Conservation (phyloP, 2,113 vertebrate species). For the Macroglossus sobrinus region DNA sequence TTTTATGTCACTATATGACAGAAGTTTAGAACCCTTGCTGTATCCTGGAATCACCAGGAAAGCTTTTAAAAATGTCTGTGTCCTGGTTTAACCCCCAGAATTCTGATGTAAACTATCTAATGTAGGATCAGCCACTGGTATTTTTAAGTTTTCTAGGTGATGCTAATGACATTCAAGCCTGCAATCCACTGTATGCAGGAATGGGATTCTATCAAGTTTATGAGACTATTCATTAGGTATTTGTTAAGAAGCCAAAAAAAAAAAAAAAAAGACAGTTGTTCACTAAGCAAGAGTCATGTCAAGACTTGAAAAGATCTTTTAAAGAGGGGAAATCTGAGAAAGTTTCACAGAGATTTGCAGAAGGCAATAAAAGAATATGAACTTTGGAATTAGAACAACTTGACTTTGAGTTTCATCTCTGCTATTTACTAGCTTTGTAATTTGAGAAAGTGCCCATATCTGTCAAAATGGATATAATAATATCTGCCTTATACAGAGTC, state of each 20-base stretch:
- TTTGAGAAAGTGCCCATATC: neutral
- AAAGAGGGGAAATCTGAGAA: neutral
- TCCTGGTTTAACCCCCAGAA: neutral
- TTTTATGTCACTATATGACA: neutral
- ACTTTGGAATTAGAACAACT: neutral
- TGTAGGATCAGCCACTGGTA: neutral
- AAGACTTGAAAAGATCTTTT: slow-evolving; percentile 30
- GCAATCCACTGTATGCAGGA: neutral
- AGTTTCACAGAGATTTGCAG: neutral
- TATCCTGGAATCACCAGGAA: neutral
- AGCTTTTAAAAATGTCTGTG: neutral
- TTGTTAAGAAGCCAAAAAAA: neutral
- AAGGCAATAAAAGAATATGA: neutral
- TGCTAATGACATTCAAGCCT: neutral
- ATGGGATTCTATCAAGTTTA: neutral
- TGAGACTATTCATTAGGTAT: neutral
- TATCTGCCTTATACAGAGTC: neutral
- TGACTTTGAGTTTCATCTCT: slow-evolving; percentile 3
- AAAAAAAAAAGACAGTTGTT: neutral
- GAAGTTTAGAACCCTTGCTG: neutral
- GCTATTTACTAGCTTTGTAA: neutral
- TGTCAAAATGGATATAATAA: neutral
- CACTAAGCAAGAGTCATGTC: neutral
- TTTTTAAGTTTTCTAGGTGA: neutral
- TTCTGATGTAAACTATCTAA: neutral